A percentile compares a stretch with the other conserved stretches of the same genome.
phyloP scores from a whole-genome alignment of 2,113 vertebrate species.

The Cacatua alba region DNA sequence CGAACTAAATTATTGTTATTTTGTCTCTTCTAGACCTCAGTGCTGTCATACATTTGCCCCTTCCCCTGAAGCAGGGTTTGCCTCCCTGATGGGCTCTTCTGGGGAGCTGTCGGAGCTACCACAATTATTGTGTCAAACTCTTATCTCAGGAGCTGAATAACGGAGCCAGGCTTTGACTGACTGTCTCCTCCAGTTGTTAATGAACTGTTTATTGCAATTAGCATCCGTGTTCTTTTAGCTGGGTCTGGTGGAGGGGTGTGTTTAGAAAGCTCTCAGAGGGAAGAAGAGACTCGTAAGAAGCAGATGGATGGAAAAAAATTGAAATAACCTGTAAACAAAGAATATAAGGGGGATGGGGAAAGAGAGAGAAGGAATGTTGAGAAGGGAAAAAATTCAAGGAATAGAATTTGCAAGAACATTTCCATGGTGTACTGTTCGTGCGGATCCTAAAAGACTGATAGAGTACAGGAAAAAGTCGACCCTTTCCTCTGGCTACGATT shows the following conservation, averaged over 20 bases:
- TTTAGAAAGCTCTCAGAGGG: not conserved
- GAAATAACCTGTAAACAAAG: not conserved
- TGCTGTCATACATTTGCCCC: not conserved
- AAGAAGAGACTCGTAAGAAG: not conserved
- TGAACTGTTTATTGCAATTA: not conserved
- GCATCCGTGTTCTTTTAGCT: not conserved
- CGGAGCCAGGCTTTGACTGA: not conserved
- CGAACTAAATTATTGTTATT: slow-evolving; percentile 32
- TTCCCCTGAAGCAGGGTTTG: not conserved
- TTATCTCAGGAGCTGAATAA: not conserved
- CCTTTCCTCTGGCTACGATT: not conserved
- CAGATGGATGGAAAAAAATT: not conserved
- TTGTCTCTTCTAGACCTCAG: not conserved
- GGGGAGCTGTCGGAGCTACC: not conserved
- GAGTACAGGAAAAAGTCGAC: not conserved
- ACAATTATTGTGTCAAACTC: slow-evolving; percentile 35
- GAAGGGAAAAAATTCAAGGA: not conserved
- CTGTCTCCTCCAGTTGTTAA: not conserved
- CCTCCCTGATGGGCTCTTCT: not conserved
- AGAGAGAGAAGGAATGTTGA: not conserved
- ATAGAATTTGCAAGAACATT: not conserved
- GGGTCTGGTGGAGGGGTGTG: not conserved
- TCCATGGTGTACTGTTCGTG: not conserved
- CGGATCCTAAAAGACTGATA: not conserved
- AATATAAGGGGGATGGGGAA: not conserved